These are phyloP conservation scores for Oreohelix idahoensis DNA, from an alignment of 1,140 invertebrate species.

Conservation along the genomic window DNA sequence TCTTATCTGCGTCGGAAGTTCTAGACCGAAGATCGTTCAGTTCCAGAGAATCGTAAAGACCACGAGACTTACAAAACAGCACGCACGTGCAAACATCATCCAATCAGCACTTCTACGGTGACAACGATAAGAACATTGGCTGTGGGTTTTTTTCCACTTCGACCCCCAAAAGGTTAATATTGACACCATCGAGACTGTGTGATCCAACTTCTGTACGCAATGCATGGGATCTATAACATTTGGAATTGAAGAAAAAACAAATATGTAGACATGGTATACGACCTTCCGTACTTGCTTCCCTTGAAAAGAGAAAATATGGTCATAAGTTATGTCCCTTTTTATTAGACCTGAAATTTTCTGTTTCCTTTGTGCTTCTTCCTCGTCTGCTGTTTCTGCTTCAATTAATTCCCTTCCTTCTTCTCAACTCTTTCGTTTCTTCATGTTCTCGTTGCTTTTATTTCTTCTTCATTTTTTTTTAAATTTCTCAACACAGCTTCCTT, in stretches of 20 bases:
- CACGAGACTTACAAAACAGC: background rate
- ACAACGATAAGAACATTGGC: background rate
- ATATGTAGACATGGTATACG: too few species aligned
- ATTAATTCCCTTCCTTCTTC: too few species aligned
- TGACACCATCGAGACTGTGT: background rate
- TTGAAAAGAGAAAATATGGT: too few species aligned
- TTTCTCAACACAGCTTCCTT: too few species aligned
- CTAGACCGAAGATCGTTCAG: background rate
- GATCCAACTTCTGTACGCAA: background rate
- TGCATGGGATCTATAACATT: background rate
- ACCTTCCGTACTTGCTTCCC: too few species aligned
- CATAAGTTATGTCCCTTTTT: too few species aligned
- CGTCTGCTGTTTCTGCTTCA: too few species aligned
- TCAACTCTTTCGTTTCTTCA: too few species aligned
- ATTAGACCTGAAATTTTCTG: too few species aligned
- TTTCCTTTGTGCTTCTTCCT: too few species aligned
- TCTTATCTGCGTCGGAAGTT: background rate
- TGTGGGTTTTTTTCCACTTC: background rate
- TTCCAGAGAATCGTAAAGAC: background rate
- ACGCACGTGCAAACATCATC: conserved; percentile 2
- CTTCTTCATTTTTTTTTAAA: too few species aligned
- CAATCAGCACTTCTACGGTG: background rate
- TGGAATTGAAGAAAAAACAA: background rate
- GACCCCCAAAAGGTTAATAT: background rate
- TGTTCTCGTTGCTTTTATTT: too few species aligned